These are phyloP conservation scores for Thaleichthys pacificus DNA, from an alignment of 2,797 vertebrate genomes.

Conservation along the genomic window DNA sequence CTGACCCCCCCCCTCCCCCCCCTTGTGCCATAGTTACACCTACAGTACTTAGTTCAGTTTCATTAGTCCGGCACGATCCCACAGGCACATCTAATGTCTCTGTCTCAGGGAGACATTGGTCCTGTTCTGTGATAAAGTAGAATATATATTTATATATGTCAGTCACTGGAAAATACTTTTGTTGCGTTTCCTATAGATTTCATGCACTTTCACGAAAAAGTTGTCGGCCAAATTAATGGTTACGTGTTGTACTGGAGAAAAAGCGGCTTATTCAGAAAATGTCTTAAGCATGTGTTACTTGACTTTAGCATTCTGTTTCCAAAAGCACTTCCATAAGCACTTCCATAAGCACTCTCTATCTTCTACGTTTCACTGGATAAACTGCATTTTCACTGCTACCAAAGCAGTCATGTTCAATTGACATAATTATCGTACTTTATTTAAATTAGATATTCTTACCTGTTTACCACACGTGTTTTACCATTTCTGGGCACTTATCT, in stretches of 20 bases:
- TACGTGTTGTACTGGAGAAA: neutral
- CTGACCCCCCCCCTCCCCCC: conserved; percentile 43
- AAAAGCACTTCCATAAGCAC: neutral
- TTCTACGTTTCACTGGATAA: neutral
- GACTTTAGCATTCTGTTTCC: neutral
- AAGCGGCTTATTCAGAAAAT: neutral
- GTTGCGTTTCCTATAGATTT: conserved; percentile 25
- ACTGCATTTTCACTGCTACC: neutral
- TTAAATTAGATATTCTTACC: neutral
- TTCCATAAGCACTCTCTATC: neutral
- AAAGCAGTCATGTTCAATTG: neutral
- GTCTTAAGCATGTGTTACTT: neutral
- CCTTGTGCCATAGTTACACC: conserved; percentile 44
- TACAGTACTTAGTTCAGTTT: neutral
- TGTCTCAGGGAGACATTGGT: neutral
- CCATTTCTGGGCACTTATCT: neutral
- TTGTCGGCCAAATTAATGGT: conserved; percentile 8
- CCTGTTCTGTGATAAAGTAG: conserved; percentile 1
- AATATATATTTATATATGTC: conserved; percentile 18
- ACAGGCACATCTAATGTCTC: conserved; percentile 12
- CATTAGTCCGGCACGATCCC: conserved; percentile 12
- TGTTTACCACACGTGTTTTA: neutral
- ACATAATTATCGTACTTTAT: neutral
- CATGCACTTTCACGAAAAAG: conserved; percentile 19
- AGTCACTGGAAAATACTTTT: conserved; percentile 29